A percentile compares a stretch with the other conserved stretches of the same genome.
Conservation (phyloP, 2,888 invertebrate species). For the Ctenicera cuprea region DNA sequence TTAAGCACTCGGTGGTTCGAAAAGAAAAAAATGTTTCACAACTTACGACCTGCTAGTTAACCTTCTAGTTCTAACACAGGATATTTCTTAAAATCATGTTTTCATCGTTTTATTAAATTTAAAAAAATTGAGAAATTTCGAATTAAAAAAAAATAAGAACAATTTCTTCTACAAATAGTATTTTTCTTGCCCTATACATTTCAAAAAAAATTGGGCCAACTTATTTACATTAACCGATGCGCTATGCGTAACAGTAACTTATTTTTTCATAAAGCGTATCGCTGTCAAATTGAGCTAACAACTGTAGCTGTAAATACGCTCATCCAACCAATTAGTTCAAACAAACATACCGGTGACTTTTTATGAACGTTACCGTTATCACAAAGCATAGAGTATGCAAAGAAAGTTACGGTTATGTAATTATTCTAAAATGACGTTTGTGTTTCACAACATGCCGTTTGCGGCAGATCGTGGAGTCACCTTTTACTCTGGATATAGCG, state of each 20-base stretch:
- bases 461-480: conserved; percentile 1
- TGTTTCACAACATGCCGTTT: conserved; percentile 28
- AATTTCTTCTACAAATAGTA: too few relatives aligned
- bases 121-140: too few relatives aligned
- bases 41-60: too few relatives aligned
- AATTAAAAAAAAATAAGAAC: too few relatives aligned
- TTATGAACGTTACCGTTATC: conserved; percentile 28
- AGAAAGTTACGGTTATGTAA: conserved; percentile 49
- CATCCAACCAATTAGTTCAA: conserved; percentile 28
- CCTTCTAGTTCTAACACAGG: too few relatives aligned
- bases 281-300: conserved; percentile 24
- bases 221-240: too few relatives aligned
- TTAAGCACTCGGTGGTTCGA: too few relatives aligned
- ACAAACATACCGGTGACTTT: conserved; percentile 27
- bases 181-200: too few relatives aligned
- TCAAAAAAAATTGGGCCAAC: too few relatives aligned
- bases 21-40: too few relatives aligned
- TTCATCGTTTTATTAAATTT: too few relatives aligned
- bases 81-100: too few relatives aligned
- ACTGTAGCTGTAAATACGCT: conserved; percentile 22
- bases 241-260: conserved; percentile 11
- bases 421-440: conserved; percentile 38
- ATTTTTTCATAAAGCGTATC: conserved; percentile 2
- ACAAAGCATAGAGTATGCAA: conserved; percentile 32
- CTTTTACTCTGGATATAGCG: conserved; percentile 51